Percentiles rank a stretch among this genome's conserved stretches.
phyloP scores from a whole-genome alignment of 1,140 invertebrate genomes.

The Diprion similis region DNA sequence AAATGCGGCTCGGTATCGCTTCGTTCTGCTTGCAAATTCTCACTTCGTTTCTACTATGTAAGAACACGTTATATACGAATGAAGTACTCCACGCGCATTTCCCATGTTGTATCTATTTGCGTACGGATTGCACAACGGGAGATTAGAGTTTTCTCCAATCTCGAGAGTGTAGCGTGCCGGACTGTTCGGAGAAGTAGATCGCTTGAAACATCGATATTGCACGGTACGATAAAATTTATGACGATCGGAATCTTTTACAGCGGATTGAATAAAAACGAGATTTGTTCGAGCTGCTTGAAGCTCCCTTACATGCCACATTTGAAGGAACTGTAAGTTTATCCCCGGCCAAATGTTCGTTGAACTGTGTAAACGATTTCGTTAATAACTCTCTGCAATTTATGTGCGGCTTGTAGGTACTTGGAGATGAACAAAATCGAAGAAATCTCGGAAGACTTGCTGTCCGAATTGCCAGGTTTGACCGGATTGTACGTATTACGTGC shows the following conservation, averaged over 20 bases:
- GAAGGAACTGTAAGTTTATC: conserved; percentile 62
- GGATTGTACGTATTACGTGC: conserved; percentile 58
- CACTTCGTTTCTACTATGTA: too few species aligned
- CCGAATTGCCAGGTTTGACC: conserved; percentile 52
- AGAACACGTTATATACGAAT: too few species aligned
- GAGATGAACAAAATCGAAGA: conserved; percentile 57
- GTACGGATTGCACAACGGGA: neutral
- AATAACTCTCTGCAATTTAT: conserved; percentile 17
- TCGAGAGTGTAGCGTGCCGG: neutral
- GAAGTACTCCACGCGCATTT: neutral
- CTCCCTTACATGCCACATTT: conserved; percentile 60
- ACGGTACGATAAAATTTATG: too few species aligned
- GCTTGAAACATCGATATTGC: too few species aligned
- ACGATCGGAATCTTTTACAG: conserved; percentile 30
- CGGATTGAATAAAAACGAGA: conserved; percentile 55
- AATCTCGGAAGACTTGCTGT: conserved; percentile 57
- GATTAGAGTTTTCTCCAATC: neutral
- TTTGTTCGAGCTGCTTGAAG: conserved; percentile 45
- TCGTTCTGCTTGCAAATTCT: too few species aligned
- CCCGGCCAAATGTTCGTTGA: too few species aligned
- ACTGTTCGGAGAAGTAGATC: too few species aligned
- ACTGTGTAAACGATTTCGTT: neutral
- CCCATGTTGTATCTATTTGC: neutral
- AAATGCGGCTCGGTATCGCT: neutral
- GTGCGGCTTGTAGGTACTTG: conserved; percentile 52